phyloP scores from a whole-genome alignment of 2,888 invertebrate species.

The Rhorus exstirpatorius region DNA sequence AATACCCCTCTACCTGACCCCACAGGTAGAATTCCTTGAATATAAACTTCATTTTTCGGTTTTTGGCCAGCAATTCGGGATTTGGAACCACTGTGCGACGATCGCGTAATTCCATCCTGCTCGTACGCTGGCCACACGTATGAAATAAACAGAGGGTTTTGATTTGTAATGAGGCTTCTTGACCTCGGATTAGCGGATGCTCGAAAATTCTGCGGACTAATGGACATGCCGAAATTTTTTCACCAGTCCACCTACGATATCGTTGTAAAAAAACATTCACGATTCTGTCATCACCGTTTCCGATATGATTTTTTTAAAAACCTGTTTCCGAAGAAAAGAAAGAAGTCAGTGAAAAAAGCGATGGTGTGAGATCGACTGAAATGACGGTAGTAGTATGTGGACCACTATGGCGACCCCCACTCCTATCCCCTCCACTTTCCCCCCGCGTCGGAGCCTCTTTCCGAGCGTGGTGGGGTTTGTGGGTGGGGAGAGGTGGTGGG shows the following conservation, averaged over 20 bases:
- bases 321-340: conserved; percentile 8
- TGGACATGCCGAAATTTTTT: conserved; percentile 24
- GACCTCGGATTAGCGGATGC: conserved; percentile 23
- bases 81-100: too few relatives aligned
- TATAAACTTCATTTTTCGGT: too few relatives aligned
- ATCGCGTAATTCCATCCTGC: conserved; percentile 34
- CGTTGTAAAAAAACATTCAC: conserved; percentile 20
- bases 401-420: too few relatives aligned
- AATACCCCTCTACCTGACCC: too few relatives aligned
- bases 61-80: too few relatives aligned
- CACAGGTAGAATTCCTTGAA: too few relatives aligned
- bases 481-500: too few relatives aligned
- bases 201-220: conserved; percentile 22
- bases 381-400: too few relatives aligned
- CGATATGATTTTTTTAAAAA: conserved; percentile 8
- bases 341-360: conserved; percentile 11
- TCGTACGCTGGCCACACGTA: conserved; percentile 35
- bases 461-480: too few relatives aligned
- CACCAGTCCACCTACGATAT: not conserved
- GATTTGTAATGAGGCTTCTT: conserved; percentile 48
- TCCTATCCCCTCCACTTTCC: too few relatives aligned
- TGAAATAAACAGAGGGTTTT: conserved; percentile 58
- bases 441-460: too few relatives aligned
- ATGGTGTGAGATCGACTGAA: not conserved
- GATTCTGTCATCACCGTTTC: conserved; percentile 12